Evolutionary conservation across 64 coral and sea anemone species (phyloP), one percentile per base, ranked within the genome.

Genomic region (Stichodactyla helianthus): DNA sequence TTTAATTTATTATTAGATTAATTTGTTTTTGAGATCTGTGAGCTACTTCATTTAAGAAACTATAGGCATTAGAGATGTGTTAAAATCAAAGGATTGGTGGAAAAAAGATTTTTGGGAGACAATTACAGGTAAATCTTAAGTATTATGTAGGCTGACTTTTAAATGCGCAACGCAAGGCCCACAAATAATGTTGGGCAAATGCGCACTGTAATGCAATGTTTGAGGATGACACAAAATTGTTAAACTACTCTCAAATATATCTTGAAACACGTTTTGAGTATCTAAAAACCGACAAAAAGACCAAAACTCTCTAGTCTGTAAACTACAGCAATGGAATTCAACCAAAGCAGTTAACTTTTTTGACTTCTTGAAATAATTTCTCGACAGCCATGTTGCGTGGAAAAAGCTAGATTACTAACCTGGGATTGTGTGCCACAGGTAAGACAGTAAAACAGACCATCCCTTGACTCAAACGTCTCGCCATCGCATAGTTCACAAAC

Each of bases 401-500:
- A 44, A 51, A 79, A 81, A 81, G 2, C 51, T 52, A 51, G 10
- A 0, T 19, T 17, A 62, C 83, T 84, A 0, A 84, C 83, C 35
- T 84, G 83, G 23, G 83, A 25, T 84, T 84, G 83, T 7, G 83
- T 84, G 19, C 54, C 83, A 63, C 83, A 84, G 20, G 54, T 63
- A 8, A 84, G 56, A 62, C 83, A 84, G 55, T 60, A 84, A 16
- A 27, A 84, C 11, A 84, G 53, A 14, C 83, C 83, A 62, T 84
- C 27, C 15, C 25, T 58, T 31, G 83, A 84, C 15, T 84, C 83
- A 63, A 84, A 84, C 7, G n/a, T 60, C 83, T 84, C 83, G 10
- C 83, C 55, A 6, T 84, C 83, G 17, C 83, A 84, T 23, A 84
- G 16, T 18, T 84, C 83, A 84, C 83, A 84, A 84, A 84, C 83